phyloP scores from a whole-genome alignment of 2,113 vertebrate genomes.

The Gavialis gangeticus region DNA sequence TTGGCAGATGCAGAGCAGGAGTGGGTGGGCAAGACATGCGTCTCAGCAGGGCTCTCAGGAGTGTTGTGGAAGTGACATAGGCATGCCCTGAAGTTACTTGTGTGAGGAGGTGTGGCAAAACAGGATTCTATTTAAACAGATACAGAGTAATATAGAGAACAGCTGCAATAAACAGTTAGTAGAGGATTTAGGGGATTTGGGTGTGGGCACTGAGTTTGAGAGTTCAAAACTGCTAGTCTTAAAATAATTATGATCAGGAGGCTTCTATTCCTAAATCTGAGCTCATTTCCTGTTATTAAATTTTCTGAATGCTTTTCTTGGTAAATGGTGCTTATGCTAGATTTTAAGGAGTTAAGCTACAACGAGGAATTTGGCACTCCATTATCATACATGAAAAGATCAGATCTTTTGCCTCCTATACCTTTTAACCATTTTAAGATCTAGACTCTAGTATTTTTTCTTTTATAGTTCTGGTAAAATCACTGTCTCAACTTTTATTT shows the following conservation, averaged over 20 bases:
- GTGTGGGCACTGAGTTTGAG: background rate
- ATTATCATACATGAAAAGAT: background rate
- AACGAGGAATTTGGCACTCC: fast-evolving
- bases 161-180: background rate
- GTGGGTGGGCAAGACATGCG: too few relatives aligned
- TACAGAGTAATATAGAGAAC: background rate
- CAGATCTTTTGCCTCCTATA: background rate
- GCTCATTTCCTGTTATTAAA: background rate
- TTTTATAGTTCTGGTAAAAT: background rate
- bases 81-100: background rate
- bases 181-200: background rate
- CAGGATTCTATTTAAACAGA: background rate
- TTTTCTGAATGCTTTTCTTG: background rate
- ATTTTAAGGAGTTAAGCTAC: background rate
- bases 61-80: too few relatives aligned
- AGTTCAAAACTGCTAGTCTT: background rate
- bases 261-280: background rate
- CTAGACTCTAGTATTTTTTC: background rate
- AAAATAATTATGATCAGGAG: background rate
- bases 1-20: too few relatives aligned
- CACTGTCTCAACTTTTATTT: background rate
- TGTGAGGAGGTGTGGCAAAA: background rate
- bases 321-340: background rate
- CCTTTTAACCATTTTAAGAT: background rate
- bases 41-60: too few relatives aligned